Conservation (phyloP, 2,113 vertebrate genomes). For the Passer montanus region DNA sequence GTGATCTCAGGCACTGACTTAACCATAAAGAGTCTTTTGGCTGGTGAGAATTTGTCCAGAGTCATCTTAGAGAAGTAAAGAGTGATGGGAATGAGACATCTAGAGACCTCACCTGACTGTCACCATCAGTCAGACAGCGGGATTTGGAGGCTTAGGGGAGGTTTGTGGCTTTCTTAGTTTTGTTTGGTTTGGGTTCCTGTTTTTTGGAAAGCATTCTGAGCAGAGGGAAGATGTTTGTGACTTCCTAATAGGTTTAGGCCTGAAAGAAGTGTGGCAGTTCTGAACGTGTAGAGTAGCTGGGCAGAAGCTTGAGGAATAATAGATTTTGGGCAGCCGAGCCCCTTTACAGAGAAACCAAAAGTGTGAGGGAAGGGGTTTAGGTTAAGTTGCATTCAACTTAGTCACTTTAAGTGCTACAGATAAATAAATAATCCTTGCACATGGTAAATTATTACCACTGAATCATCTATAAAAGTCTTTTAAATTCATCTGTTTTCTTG, state of each 20-base stretch:
- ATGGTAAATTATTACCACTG: not conserved
- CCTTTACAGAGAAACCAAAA: not conserved
- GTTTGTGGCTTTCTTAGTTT: not conserved
- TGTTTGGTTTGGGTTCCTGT: not conserved
- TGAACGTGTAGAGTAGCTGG: not conserved
- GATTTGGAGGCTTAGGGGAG: not conserved
- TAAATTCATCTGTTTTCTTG: not conserved
- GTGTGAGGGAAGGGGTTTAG: not conserved
- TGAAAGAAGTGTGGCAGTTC: not conserved
- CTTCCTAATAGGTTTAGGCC: not conserved
- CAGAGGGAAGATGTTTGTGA: not conserved
- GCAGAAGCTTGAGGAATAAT: not conserved
- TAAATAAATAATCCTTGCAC: not conserved
- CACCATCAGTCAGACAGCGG: not conserved
- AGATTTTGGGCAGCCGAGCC: not conserved
- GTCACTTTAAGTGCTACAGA: not conserved
- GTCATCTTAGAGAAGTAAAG: not conserved
- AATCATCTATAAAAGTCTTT: not conserved
- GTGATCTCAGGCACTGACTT: not conserved
- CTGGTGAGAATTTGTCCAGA: not conserved
- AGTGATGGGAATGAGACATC: not conserved
- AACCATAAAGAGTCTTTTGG: not conserved
- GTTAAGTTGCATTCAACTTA: not conserved
- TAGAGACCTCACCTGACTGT: not conserved
- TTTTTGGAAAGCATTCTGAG: not conserved